Evolutionary conservation across 2,113 vertebrate species (phyloP).

Genomic region (Elaphurus davidianus): DNA sequence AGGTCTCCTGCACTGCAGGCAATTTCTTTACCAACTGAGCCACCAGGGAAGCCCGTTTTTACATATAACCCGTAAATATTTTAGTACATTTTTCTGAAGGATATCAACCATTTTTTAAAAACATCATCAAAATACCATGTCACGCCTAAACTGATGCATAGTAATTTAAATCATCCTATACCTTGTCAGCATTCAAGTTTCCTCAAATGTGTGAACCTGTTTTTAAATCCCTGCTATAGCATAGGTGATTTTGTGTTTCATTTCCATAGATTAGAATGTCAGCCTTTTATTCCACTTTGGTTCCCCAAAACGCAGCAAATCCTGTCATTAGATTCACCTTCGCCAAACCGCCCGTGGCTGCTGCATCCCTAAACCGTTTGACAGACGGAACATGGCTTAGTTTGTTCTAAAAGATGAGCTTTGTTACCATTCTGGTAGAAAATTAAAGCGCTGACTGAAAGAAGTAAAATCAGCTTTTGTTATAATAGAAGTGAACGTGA

Average conservation of each 20-base stretch:
- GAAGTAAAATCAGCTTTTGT: not conserved
- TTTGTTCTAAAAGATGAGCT: not conserved
- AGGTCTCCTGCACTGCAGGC: not conserved
- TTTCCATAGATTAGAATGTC: not conserved
- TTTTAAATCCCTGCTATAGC: not conserved
- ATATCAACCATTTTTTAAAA: not conserved
- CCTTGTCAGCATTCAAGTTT: not conserved
- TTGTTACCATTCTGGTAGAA: not conserved
- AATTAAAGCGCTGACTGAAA: not conserved
- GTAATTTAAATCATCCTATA: not conserved
- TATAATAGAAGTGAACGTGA: slow-evolving; percentile 11
- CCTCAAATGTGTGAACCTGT: not conserved
- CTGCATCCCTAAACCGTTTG: not conserved
- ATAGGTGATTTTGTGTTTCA: not conserved
- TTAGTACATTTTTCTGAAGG: not conserved
- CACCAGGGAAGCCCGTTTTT: not conserved
- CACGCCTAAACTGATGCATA: not conserved
- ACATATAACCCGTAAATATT: not conserved
- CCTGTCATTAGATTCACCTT: slow-evolving; percentile 54
- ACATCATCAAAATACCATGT: rapidly evolving
- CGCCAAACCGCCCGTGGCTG: not conserved
- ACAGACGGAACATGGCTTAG: not conserved
- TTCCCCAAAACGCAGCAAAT: slow-evolving; percentile 47
- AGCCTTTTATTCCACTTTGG: not conserved
- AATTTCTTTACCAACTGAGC: not conserved